Base-by-base conservation (phyloP, 2,113 vertebrate genomes). In the Chlamydotis undulata region DNA sequence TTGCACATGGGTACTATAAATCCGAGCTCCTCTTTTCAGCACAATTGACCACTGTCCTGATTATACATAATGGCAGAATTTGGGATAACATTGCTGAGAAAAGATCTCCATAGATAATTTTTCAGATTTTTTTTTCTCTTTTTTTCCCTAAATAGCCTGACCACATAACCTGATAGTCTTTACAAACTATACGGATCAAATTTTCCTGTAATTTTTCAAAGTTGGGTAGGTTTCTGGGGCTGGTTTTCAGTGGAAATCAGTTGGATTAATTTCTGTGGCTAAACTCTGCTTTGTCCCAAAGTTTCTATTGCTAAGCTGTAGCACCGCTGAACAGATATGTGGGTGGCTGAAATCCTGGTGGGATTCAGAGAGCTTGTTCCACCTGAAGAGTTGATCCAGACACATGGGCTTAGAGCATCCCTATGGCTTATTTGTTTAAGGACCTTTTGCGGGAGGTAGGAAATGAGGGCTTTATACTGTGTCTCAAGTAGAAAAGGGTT, bases 281-380 rank as follows among this genome's bases (percentile, higher is more conserved):
- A 56, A 79, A 67, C 22, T 65, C 43, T 88, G 21, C 29, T 80
- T 86, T 45, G 2, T 26, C 5, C 35, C 22, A 7, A 5, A 35
- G 3, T 55, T 83, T 53, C 26, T 52, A 2, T 18, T 53, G 25
- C 31, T 64, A 9, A 75, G 31, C 19, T 50, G 39, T n/a, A 26
- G 43, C 28, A 7, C 3, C 28, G 4, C 29, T n/a, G 49, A 68
- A 16, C 7, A 21, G 70, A 1, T 3, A 14, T 0, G 1, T 9
- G 47, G 10, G 5, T 41, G 43, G 14, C 43, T 60, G 86, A 65
- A 83, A 41, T 63, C 52, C 75, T 23, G 24, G 4, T 47, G 43
- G 73, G 43, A n/a, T 80, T 37, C 31, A 31, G 57, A 17, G 65
- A 71, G 37, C n/a, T 28, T 81, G 6, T 19, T 74, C 49, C 56